phyloP scores from a whole-genome alignment of 2,888 invertebrate genomes.

The Ophion costatus region DNA sequence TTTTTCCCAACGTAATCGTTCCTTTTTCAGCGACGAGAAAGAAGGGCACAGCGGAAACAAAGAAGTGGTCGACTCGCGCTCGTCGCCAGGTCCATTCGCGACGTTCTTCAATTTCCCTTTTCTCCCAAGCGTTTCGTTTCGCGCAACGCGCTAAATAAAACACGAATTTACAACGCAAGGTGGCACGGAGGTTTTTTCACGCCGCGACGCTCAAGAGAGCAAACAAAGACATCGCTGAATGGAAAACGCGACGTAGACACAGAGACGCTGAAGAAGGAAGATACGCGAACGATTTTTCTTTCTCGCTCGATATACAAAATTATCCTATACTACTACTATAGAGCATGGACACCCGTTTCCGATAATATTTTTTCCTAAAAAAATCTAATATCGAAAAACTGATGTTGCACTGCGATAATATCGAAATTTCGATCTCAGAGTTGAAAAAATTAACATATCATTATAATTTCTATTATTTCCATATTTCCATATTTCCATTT shows the following conservation, averaged over 20 bases:
- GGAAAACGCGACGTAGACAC: not conserved
- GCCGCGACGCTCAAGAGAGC: not conserved
- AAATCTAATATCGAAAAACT: no score
- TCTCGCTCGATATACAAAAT: not conserved
- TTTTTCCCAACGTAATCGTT: slow-evolving; percentile 45
- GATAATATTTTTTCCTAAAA: no score
- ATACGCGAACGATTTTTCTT: slow-evolving; percentile 27
- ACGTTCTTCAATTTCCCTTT: slow-evolving; percentile 34
- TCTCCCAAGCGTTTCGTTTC: not conserved
- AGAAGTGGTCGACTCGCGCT: slow-evolving; percentile 3
- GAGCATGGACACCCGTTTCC: no score
- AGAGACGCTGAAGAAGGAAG: slow-evolving; percentile 6
- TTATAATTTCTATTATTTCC: no score
- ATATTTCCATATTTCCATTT: no score
- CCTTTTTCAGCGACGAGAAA: slow-evolving; percentile 30
- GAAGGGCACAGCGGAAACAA: slow-evolving; percentile 30
- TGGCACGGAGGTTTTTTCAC: not conserved
- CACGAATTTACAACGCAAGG: not conserved
- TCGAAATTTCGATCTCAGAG: no score
- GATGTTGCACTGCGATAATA: no score
- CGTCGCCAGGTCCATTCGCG: slow-evolving; percentile 39
- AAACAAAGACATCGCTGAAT: not conserved
- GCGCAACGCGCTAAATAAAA: slow-evolving; percentile 14
- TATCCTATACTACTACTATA: no score
- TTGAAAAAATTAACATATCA: no score